Evolutionary conservation across 92 coral and sea anemone genomes (phyloP).

Genomic region (Galaxea fascicularis): DNA sequence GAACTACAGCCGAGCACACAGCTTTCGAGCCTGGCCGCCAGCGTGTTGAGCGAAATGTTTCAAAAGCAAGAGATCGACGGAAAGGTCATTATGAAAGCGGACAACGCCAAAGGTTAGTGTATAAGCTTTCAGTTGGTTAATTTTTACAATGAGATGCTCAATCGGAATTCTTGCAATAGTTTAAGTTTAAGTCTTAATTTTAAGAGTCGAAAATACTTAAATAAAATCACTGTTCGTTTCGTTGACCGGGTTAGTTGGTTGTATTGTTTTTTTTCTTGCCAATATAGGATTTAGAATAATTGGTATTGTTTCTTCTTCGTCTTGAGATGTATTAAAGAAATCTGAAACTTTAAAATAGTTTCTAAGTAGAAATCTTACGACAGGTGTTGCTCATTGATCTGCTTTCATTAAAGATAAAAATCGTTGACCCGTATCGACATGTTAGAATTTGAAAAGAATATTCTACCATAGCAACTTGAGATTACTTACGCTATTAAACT

Average conservation of each 20-base stretch:
- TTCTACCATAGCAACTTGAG: no score
- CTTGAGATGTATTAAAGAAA: conserved; percentile 5
- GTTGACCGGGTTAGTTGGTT: not conserved
- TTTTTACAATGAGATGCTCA: not conserved
- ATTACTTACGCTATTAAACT: no score
- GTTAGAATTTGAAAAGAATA: no score
- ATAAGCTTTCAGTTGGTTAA: not conserved
- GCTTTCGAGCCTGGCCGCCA: conserved; percentile 85
- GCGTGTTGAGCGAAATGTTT: conserved; percentile 88
- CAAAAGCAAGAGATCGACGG: conserved; percentile 93
- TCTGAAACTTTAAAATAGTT: no score
- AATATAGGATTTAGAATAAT: not conserved
- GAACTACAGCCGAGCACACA: conserved; percentile 68
- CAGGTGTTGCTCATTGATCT: not conserved
- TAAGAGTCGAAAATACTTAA: not conserved
- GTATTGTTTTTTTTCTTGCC: not conserved
- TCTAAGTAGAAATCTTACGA: not conserved
- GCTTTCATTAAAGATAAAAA: not conserved
- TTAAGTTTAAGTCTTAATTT: not conserved
- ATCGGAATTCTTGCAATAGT: no score
- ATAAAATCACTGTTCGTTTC: not conserved
- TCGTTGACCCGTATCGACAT: not conserved
- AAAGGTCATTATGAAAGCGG: conserved; percentile 92
- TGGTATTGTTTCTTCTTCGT: not conserved
- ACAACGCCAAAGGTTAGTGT: conserved; percentile 91